phyloP scores from a whole-genome alignment of 2,113 vertebrate genomes.

The Cnemophilus loriae region DNA sequence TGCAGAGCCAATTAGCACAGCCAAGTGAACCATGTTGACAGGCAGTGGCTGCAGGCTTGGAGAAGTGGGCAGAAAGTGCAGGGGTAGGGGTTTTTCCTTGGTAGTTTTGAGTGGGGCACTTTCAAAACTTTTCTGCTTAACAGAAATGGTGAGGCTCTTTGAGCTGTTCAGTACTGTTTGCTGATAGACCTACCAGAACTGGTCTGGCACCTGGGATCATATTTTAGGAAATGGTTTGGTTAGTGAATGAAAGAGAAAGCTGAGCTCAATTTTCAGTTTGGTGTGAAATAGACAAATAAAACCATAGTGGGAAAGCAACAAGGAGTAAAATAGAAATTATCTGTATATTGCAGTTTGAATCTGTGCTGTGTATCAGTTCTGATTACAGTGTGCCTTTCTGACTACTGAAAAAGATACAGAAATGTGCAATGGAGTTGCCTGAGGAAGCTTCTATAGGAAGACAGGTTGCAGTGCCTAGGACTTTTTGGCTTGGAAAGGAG shows the following conservation, averaged over 20 bases:
- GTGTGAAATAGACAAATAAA: not conserved
- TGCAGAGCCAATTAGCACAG: not conserved
- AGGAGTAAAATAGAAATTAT: not conserved
- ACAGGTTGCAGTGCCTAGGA: not conserved
- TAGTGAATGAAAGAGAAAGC: constrained; percentile 3
- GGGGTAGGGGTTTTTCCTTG: fast-evolving
- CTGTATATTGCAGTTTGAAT: not conserved
- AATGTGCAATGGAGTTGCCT: not conserved
- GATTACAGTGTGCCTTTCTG: not conserved
- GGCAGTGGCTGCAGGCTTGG: not conserved
- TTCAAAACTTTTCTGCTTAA: not conserved
- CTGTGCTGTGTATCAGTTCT: not conserved
- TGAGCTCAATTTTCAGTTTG: not conserved
- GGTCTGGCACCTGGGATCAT: not conserved
- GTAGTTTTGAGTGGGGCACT: not conserved
- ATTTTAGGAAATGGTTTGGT: constrained; percentile 7
- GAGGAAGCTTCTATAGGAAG: not conserved
- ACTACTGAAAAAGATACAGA: not conserved
- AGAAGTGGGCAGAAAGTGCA: not conserved
- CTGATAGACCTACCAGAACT: not conserved
- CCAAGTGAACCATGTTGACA: not conserved
- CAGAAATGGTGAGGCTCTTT: not conserved
- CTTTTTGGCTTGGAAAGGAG: not conserved
- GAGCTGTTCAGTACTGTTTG: not conserved
- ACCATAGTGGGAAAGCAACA: not conserved